Evolutionary conservation across 2,113 vertebrate genomes (phyloP), one percentile per base, ranked within the genome.

Genomic region (Hucho hucho): DNA sequence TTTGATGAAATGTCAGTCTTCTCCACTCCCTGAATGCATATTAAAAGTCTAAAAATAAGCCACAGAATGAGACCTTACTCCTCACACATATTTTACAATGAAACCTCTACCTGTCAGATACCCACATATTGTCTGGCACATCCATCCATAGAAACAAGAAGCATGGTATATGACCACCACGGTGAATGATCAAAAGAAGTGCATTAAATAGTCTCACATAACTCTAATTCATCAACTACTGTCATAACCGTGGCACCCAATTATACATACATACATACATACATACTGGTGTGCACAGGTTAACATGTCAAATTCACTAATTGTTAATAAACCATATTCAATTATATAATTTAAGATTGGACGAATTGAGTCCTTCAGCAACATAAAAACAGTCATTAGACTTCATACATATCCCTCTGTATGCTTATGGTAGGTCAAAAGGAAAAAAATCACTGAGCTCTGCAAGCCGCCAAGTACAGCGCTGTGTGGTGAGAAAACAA

Each of bases 401-500:
- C 12, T 18, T 53, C 4, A 53, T 14, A 53, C 49, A 53, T 53
- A 9, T 61, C 58, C 18, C 58, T 61, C 58, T 22, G 29, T 26
- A 67, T 66, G 13, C 7, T 67, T 37, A 20, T 67, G 64, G 18
- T 4, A 18, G 7, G 16, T 24, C 58, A 61, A 20, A 67, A 67
- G 6, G 65, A 32, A 46, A 3, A 46, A 22, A 86, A 86, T 87
- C 87, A 84, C 79, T 28, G 59, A 43, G 24, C 67, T 46, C 84
- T 82, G 79, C 79, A 86, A 87, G 84, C 80, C 46, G 85, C 87
- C 89, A 87, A 86, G 84, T 86, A 81, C 83, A 86, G 90, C 86
- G 89, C 84, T 75, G 87, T 91, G 90, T 89, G 88, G 87, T 92
- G 81, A 61, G 83, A 89, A 91, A 91, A 92, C 87, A 91, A 90